Evolutionary conservation across 2,797 vertebrate genomes (phyloP), one percentile per base, ranked within the genome.

Genomic region (Siniperca scherzeri): DNA sequence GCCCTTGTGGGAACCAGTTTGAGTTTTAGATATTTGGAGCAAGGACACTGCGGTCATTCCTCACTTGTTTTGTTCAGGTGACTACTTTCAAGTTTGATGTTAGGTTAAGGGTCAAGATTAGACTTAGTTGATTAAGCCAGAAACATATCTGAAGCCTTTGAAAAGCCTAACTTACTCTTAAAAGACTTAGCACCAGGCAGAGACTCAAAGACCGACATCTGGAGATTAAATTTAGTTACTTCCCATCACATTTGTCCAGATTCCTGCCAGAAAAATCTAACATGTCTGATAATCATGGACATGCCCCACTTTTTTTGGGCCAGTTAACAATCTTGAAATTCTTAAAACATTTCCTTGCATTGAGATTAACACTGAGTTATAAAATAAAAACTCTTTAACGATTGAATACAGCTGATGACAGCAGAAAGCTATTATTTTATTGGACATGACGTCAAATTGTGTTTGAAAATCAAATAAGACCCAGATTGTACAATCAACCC

Each of bases 1-100:
- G 73, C 13, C 72, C 77, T 75, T 76, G 77, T 76, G 74, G 77
- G 74, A 83, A 61, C 5, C 61, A 19, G 80, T 76, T 70, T 62
- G 44, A 80, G 46, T 65, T 81, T 74, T 22, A 13, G 65, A 74
- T 17, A 36, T 70, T 52, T 30, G 9, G 55, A 66, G 70, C 46
- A 69, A 74, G 76, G 67, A 72, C 25, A 48, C 19, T 44, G 68
- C 17, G 42, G 59, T 30, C 25, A 60, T 40, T 77, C 65, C 33
- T 67, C n/a, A 12, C 19, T 70, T 17, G 12, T 57, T 72, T 52
- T 33, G 22, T 74, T 56, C 17, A 19, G 1, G 7, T 2, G 50
- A 42, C 16, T 7, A 7, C 17, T 64, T 71, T 74, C 1, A 67
- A 62, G 52, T 68, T 71, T 71, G 61, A 70, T 44, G 3, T 16